Base-by-base conservation (phyloP, 2,113 vertebrate genomes). In the Mystacornis crossleyi region DNA sequence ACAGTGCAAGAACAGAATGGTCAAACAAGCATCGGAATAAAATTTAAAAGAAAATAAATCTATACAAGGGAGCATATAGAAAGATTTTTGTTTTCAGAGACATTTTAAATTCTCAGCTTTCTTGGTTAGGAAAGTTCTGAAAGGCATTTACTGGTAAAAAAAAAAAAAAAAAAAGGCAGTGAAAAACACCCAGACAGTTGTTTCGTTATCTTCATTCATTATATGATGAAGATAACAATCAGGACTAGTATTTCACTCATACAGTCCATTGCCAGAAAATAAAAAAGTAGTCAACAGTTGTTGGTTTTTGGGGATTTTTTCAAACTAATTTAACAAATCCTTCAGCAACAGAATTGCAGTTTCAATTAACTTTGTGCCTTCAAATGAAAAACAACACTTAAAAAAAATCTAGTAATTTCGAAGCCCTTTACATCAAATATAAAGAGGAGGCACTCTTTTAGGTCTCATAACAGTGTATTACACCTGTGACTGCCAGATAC, bases 111-210 rank as follows among this genome's bases (percentile, higher is more conserved):
- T 47, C 31, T 83, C 8, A 24, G 11, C 10, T 69, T 86, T 12
- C n/a, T 15, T 48, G 24, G 18, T 60, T 26, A 69, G 12, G 19
- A 54, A 83, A 57, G 14, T 28, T 42, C 40, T 67, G 20, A 12
- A 79, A 90, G 14, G 10, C 9, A 51, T 53, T 82, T 75, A 24
- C 4, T n/a, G 4, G n/a, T n/a, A n/a, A n/a, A n/a, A 26, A 21
- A 21, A 18, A 45, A 33, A 33, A 10, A 5, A 24, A 36, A 45
- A 26, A n/a, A 61, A 25, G 3, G 5, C 16, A 58, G 5, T 4
- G 36, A 36, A 26, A 77, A 51, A 0, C 0, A 2, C 16, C 31
- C 18, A 25, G 4, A 3, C 47, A 36, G 13, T 55, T 86, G 29
- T 48, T 60, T 40, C 40, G 13, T 40, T 40, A 40, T 40, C 62